Conservation (phyloP, 2,888 invertebrate genomes). For the Brachyptera putata region DNA sequence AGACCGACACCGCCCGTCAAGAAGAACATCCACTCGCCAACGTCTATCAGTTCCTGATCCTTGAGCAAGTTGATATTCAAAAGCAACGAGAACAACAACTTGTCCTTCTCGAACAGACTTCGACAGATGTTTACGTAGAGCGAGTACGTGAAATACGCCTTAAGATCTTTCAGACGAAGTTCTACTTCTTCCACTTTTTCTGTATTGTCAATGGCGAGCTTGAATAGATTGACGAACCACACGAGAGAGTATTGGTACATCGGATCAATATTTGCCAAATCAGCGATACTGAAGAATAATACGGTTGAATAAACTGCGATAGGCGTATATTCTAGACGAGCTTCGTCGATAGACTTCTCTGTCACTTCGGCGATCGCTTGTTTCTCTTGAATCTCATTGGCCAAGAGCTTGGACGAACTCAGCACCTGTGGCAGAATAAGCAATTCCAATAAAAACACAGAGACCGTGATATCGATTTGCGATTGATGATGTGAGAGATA, state of each 20-base stretch:
- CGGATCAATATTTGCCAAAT: slow-evolving; percentile 87
- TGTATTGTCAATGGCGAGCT: slow-evolving; percentile 79
- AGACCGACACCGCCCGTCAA: slow-evolving; percentile 72
- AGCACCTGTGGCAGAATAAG: no score
- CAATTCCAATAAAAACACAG: no score
- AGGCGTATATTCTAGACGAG: slow-evolving; percentile 81
- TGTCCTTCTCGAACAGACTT: slow-evolving; percentile 93
- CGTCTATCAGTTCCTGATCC: slow-evolving; percentile 54
- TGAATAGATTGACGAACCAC: slow-evolving; percentile 91
- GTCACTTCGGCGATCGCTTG: slow-evolving; percentile 86
- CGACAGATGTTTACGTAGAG: slow-evolving; percentile 88
- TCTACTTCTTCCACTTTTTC: slow-evolving; percentile 78
- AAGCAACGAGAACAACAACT: slow-evolving; percentile 79
- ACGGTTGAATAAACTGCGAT: slow-evolving; percentile 87
- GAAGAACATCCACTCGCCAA: slow-evolving; percentile 76
- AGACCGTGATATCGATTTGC: no score
- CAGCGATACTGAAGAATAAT: slow-evolving; percentile 85
- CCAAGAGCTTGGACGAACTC: slow-evolving; percentile 82
- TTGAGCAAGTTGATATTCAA: slow-evolving; percentile 67
- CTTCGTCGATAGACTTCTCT: slow-evolving; percentile 82
- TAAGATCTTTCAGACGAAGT: slow-evolving; percentile 68
- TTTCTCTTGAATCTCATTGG: slow-evolving; percentile 88
- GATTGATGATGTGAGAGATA: no score
- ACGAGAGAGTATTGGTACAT: slow-evolving; percentile 96
- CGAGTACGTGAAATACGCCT: slow-evolving; percentile 80